phyloP scores from a whole-genome alignment of 2,888 invertebrate species.

The Hipparchia semele region DNA sequence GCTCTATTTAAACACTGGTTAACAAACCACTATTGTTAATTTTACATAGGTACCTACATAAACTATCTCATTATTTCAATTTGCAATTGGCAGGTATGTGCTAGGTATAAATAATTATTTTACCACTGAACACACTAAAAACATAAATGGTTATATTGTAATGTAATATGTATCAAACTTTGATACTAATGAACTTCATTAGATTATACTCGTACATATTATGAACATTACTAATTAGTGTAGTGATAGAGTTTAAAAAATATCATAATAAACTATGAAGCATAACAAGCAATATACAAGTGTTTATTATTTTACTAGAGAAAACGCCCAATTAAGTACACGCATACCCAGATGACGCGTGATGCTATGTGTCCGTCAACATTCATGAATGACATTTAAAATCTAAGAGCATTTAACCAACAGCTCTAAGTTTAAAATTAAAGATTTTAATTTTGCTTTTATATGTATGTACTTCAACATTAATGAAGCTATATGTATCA shows the following conservation, averaged over 20 bases:
- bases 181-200: neutral
- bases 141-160: neutral
- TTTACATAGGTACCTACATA: too few species aligned
- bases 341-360: slow-evolving; percentile 34
- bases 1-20: too few species aligned
- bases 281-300: neutral
- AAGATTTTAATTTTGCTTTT: too few species aligned
- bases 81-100: too few species aligned
- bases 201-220: neutral
- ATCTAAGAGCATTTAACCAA: too few species aligned
- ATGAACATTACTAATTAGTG: slow-evolving; percentile 5
- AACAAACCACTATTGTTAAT: too few species aligned
- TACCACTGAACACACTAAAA: neutral
- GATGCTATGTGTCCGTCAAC: slow-evolving; percentile 33
- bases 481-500: neutral
- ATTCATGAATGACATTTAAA: slow-evolving; percentile 32
- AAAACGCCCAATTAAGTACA: slow-evolving; percentile 36
- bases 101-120: too few species aligned
- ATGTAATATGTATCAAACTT: neutral
- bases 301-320: slow-evolving; percentile 33
- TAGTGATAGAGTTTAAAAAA: slow-evolving; percentile 16
- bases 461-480: too few species aligned
- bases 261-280: slow-evolving; percentile 15
- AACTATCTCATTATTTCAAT: too few species aligned
- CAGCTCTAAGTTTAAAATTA: too few species aligned